Base-by-base conservation (phyloP, 2,113 vertebrate genomes). In the Baryphthengus martii region DNA sequence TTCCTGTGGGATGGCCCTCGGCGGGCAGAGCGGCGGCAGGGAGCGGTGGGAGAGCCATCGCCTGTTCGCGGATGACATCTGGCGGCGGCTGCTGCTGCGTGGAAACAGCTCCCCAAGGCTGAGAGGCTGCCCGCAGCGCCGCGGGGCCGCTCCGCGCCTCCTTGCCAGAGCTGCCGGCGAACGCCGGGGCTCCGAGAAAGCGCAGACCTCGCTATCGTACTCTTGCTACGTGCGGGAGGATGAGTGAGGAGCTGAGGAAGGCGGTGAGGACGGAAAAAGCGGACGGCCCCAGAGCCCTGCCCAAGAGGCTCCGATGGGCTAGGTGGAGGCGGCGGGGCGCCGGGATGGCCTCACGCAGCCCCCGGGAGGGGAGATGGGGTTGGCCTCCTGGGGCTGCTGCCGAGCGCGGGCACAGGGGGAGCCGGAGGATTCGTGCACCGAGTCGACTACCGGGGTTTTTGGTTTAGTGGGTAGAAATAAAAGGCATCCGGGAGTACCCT, bases 1-100 rank as follows among this genome's bases (percentile, higher is more conserved):
- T 45, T 17, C 37, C 37, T 2, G 45, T 3, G 24, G 40, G 4
- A 21, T 5, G 53, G 65, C 53, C 39, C 85, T 7, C 10, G 33
- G 26, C 1, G 5, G 56, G 58, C 72, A 10, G 40, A 6, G 45
- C 59, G 7, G 79, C 16, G 28, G 39, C 66, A 4, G 42, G 63
- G 58, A 68, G 42, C 70, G 0, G 63, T 1, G 35, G 53, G 31
- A 11, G 26, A 17, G 45, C 45, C 53, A 59, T 92, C 23, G 39
- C 18, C 95, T 55, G 8, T n/a, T 50, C 86, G 24, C 6, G 76
- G 86, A 29, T 58, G 97, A 96, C 97, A 96, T 61, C 97, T 97
- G 95, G 80, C 68, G 96, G 97, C 79, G 10, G 65, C 78, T 7
- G 62, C 56, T 2, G 62, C 58, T 2, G 67, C n/a, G 9, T 2